A percentile compares a stretch with the other conserved stretches of the same genome.
These are phyloP conservation scores for Hirudo medicinalis DNA, from an alignment of 1,140 invertebrate genomes.

Conservation along the genomic window DNA sequence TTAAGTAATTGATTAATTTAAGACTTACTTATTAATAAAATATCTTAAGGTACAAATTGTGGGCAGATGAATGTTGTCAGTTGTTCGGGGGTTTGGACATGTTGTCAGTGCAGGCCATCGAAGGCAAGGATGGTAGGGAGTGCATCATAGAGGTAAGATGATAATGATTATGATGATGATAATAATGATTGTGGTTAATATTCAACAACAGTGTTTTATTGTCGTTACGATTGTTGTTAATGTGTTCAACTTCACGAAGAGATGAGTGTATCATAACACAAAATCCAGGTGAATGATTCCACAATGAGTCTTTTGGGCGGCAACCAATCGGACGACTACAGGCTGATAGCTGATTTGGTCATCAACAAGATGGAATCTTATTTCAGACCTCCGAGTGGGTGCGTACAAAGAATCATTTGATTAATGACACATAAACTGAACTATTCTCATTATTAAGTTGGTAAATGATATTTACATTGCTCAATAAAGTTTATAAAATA, in stretches of 20 bases:
- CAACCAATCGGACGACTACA: constrained; percentile 84
- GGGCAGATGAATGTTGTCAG: constrained; percentile 81
- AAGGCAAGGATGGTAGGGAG: constrained; percentile 81
- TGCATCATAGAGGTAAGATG: constrained; percentile 67
- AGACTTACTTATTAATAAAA: too few relatives aligned
- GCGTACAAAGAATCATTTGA: too few relatives aligned
- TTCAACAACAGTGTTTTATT: too few relatives aligned
- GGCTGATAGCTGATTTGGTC: constrained; percentile 83
- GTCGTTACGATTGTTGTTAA: too few relatives aligned
- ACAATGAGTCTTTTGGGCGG: constrained; percentile 77
- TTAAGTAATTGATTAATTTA: too few relatives aligned
- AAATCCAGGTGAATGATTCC: constrained; percentile 66
- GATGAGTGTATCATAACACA: background rate
- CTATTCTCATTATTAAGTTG: too few relatives aligned
- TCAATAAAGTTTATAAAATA: too few relatives aligned
- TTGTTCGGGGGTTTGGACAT: constrained; percentile 87
- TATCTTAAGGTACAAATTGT: constrained; percentile 57
- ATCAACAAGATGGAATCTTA: constrained; percentile 60
- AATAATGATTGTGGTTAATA: too few relatives aligned
- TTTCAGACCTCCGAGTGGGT: constrained; percentile 25
- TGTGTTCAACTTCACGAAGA: too few relatives aligned
- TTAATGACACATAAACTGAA: background rate
- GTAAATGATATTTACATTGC: too few relatives aligned
- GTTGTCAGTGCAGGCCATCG: constrained; percentile 77
- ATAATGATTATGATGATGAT: background rate